phyloP scores from a whole-genome alignment of 2,113 vertebrate genomes.

The Anhinga anhinga region DNA sequence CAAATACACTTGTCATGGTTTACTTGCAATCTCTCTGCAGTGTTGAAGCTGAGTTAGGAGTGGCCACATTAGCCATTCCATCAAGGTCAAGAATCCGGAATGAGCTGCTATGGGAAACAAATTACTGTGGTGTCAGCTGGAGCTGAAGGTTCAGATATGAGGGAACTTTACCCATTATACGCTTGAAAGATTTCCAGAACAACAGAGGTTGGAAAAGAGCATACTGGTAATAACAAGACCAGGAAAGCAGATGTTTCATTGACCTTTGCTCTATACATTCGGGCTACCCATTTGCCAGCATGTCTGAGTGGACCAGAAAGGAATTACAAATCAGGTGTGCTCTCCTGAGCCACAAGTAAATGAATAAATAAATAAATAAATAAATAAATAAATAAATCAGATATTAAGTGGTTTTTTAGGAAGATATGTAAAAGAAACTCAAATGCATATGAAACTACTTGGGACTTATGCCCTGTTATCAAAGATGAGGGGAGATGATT shows the following conservation, averaged over 20 bases:
- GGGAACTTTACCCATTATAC: slow-evolving; percentile 67
- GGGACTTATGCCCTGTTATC: neutral
- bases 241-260: slow-evolving; percentile 60
- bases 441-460: neutral
- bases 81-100: slow-evolving; percentile 58
- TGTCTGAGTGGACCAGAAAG: neutral
- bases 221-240: slow-evolving; percentile 20
- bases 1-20: neutral
- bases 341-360: neutral
- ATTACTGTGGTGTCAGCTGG: slow-evolving; percentile 61
- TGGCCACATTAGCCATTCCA: slow-evolving; percentile 38
- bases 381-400: neutral
- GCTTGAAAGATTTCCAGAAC: slow-evolving; percentile 63
- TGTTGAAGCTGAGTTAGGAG: neutral
- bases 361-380: neutral
- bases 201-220: slow-evolving; percentile 51
- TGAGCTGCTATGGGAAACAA: slow-evolving; percentile 70
- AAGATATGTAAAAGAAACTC: neutral
- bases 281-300: slow-evolving; percentile 14
- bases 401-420: neutral
- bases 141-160: slow-evolving; percentile 58
- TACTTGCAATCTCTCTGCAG: rapidly evolving
- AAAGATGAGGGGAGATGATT: neutral
- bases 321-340: neutral
- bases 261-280: slow-evolving; percentile 13